Percentiles rank a stretch among this genome's conserved stretches.
Evolutionary conservation across 2,888 invertebrate genomes (phyloP).

Genomic region (Eueremaeus valkanovi): DNA sequence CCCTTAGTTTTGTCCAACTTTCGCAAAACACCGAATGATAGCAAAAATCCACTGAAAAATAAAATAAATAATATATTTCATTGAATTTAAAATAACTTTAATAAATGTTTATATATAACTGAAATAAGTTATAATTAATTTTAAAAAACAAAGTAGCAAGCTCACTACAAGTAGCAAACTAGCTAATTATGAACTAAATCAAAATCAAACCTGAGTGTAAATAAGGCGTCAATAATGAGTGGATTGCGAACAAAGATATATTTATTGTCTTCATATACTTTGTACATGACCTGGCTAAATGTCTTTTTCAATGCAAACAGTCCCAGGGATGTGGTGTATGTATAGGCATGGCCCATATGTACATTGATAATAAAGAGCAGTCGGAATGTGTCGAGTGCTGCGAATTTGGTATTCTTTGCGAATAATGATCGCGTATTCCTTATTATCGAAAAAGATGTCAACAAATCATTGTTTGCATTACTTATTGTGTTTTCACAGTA

Average conservation of each 20-base stretch:
- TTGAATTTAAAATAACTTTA: neutral
- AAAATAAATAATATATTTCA: neutral
- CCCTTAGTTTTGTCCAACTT: constrained; percentile 4
- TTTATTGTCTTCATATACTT: neutral
- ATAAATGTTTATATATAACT: no score
- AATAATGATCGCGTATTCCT: neutral
- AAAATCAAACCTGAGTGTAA: neutral
- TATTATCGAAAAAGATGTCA: neutral
- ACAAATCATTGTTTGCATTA: neutral
- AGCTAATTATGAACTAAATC: neutral
- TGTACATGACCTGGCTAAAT: neutral
- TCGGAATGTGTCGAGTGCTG: neutral
- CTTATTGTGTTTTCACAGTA: neutral
- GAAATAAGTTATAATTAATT: no score
- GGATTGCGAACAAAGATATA: constrained; percentile 11
- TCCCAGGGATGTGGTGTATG: constrained; percentile 24
- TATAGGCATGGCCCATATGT: neutral
- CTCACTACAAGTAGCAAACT: no score
- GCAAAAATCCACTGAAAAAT: constrained; percentile 15
- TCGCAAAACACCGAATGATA: neutral
- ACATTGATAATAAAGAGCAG: neutral
- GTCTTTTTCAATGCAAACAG: constrained; percentile 1
- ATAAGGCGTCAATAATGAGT: neutral
- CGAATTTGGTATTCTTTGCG: neutral
- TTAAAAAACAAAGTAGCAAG: no score